phyloP scores from a whole-genome alignment of 2,888 invertebrate genomes.

The Eupithecia exiguata region DNA sequence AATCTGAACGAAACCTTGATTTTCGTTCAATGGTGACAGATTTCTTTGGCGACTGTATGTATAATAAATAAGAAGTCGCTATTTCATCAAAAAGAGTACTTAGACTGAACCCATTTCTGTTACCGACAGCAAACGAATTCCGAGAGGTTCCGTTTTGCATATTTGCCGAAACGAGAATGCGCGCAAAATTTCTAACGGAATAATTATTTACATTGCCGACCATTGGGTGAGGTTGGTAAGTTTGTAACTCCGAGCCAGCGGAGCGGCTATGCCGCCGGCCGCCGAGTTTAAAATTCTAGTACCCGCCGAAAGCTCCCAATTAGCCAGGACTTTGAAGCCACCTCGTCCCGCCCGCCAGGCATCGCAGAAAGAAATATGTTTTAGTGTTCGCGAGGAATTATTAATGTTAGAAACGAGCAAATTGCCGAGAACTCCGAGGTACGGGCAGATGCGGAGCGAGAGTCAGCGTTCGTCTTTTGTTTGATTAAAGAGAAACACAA shows the following conservation, averaged over 20 bases:
- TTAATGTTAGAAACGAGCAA: conserved; percentile 58
- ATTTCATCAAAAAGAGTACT: conserved; percentile 42
- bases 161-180: conserved; percentile 59
- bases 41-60: conserved; percentile 31
- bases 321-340: conserved; percentile 75
- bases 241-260: conserved; percentile 48
- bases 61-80: conserved; percentile 37
- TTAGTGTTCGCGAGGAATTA: conserved; percentile 67
- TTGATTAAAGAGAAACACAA: conserved; percentile 73
- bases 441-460: conserved; percentile 51
- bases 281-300: conserved; percentile 73
- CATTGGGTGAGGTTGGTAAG: conserved; percentile 51
- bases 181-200: conserved; percentile 54
- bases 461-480: conserved; percentile 60
- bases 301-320: conserved; percentile 77
- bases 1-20: conserved; percentile 16
- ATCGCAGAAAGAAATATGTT: conserved; percentile 78
- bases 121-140: conserved; percentile 41
- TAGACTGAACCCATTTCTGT: conserved; percentile 41
- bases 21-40: conserved; percentile 30
- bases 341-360: conserved; percentile 59
- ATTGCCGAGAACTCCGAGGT: conserved; percentile 38
- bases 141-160: conserved; percentile 46
- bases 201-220: conserved; percentile 64
- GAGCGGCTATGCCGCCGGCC: conserved; percentile 48